Evolutionary conservation across 2,113 vertebrate species (phyloP), one percentile per base, ranked within the genome.

Genomic region (Hemiprocne comata): DNA sequence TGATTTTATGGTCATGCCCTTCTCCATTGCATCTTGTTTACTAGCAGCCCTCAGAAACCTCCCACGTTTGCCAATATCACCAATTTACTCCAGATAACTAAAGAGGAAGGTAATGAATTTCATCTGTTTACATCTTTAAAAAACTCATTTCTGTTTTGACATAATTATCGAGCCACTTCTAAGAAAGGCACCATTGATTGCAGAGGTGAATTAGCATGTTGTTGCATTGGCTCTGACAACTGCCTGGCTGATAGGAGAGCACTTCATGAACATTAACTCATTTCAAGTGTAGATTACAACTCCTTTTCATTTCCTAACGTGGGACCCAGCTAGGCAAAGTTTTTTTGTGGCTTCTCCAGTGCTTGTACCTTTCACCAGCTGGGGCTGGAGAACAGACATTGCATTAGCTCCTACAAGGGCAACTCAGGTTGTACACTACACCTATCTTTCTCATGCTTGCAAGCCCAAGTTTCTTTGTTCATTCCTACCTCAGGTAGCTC

Each of bases 151-250:
- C 86, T 90, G 48, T 60, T 80, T 44, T 46, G 55, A 57, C 44
- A 13, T 75, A 83, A 88, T 88, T 79, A 89, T 15, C 34, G 9
- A 21, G 54, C 62, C 66, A 53, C 79, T 82, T 74, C 67, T 66
- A 40, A 87, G 90, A 91, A 89, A 91, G 92, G 65, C 62, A 13
- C 85, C 71, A 74, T 74, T 94, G 94, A 96, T 91, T 93, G 91
- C 78, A 8, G 61, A 58, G 90, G 78, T 74, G 89, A 92, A 95
- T 94, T 88, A 88, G 79, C 91, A 79, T 93, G 83, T 84, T 64
- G 50, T 70, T 50, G 66, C 7, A 2, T n/a, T 53, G 75, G 75
- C 78, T 87, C 61, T 28, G 38, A 46, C 77, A 82, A 20, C 83
- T 2, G 36, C 84, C 90, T 42, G 69, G 13, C 70, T 2, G 3